Evolutionary conservation across 2,888 invertebrate species (phyloP).

Genomic region (Ichneumon xanthorius): DNA sequence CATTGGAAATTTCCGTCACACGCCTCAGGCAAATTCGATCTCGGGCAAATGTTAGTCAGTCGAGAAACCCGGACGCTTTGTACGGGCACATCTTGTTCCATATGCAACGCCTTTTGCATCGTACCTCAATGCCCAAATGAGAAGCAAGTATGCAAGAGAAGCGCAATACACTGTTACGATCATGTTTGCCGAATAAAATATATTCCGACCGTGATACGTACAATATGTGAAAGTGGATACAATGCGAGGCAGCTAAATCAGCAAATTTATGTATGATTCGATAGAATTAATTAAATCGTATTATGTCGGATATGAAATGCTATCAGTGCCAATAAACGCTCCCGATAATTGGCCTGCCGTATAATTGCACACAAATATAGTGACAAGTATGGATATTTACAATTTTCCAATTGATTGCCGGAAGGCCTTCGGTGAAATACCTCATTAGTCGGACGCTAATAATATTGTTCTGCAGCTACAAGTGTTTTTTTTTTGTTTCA

Average conservation of each 20-base stretch:
- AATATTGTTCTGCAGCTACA: background rate
- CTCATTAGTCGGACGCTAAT: background rate
- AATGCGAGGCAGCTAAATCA: background rate
- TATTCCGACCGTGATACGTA: background rate
- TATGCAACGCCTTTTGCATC: too few species aligned
- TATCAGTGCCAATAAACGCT: background rate
- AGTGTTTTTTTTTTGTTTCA: background rate
- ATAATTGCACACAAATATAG: background rate
- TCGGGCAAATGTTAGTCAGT: too few species aligned
- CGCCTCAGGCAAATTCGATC: too few species aligned
- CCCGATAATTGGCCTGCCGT: background rate
- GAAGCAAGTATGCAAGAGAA: too few species aligned
- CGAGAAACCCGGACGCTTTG: too few species aligned
- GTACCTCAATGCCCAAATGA: too few species aligned
- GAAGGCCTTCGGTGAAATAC: background rate
- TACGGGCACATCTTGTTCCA: too few species aligned
- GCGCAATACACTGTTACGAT: background rate
- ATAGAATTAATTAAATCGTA: slow-evolving; percentile 53
- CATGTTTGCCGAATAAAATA: background rate
- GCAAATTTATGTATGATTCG: slow-evolving; percentile 58
- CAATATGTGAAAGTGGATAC: background rate
- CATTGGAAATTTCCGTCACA: too few species aligned
- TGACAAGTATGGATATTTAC: background rate
- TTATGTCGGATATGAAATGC: slow-evolving; percentile 14
- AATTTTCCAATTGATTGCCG: background rate